Percentiles rank a stretch among this genome's conserved stretches.
Evolutionary conservation across 2,797 vertebrate genomes (phyloP).

Genomic region (Saxicola maurus): DNA sequence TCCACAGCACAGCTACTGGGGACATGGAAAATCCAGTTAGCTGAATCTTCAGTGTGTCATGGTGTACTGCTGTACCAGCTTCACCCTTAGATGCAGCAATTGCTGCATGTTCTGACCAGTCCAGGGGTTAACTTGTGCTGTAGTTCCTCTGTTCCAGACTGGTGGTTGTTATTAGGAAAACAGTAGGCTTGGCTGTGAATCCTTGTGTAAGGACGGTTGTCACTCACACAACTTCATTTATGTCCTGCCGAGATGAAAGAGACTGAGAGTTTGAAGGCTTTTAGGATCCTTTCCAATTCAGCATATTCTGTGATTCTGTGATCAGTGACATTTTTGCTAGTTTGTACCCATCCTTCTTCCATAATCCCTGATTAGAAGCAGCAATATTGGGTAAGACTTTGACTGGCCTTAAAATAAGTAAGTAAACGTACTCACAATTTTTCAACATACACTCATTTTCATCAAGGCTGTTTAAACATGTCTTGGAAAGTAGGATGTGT

Average conservation of each 20-base stretch:
- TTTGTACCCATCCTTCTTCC: neutral
- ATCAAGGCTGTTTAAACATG: neutral
- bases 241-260: neutral
- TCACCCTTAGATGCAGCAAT: neutral
- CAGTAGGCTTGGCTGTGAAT: neutral
- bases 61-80: neutral
- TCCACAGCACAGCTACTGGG: neutral
- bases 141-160: neutral
- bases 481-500: conserved; percentile 16
- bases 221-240: neutral
- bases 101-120: neutral
- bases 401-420: neutral
- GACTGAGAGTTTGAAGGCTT: neutral
- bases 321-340: neutral
- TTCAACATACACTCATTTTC: conserved; percentile 32
- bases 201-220: neutral
- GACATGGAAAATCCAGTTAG: neutral
- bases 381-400: neutral
- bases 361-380: neutral
- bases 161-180: neutral
- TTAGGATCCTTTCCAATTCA: neutral
- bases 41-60: neutral
- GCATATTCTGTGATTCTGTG: neutral
- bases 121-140: neutral
- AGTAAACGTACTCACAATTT: neutral